Evolutionary conservation across 2,888 invertebrate genomes (phyloP).

Genomic region (Ctenicera cuprea): DNA sequence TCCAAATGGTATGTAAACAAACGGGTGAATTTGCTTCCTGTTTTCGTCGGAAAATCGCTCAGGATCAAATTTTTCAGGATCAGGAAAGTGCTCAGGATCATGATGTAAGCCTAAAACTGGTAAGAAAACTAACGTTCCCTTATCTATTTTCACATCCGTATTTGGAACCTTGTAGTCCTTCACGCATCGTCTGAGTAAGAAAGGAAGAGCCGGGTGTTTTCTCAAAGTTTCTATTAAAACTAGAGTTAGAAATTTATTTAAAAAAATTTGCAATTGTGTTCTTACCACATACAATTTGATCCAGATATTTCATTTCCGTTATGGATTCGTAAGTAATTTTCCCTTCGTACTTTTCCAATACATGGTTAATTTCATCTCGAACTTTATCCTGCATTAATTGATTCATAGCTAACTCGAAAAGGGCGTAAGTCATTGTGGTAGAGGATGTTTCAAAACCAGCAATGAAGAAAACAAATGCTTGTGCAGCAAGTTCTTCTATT

Average conservation of each 20-base stretch:
- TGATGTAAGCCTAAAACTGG: too few species aligned
- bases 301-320: constrained; percentile 72
- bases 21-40: constrained; percentile 74
- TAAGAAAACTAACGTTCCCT: constrained; percentile 15
- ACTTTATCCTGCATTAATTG: constrained; percentile 70
- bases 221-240: constrained; percentile 61
- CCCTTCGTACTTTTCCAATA: constrained; percentile 67
- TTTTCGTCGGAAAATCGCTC: constrained; percentile 76
- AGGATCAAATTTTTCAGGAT: constrained; percentile 79
- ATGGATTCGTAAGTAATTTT: constrained; percentile 72
- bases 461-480: constrained; percentile 61
- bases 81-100: constrained; percentile 61
- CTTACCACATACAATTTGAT: constrained; percentile 69
- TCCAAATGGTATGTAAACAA: constrained; percentile 76
- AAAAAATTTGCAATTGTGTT: not conserved
- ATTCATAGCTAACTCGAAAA: constrained; percentile 74
- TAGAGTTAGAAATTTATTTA: constrained; percentile 25
- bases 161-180: constrained; percentile 41
- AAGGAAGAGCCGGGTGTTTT: constrained; percentile 46
- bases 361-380: constrained; percentile 69
- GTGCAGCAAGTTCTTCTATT: constrained; percentile 55
- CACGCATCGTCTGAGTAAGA: constrained; percentile 36
- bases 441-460: constrained; percentile 70
- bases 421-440: constrained; percentile 70
- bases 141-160: constrained; percentile 24